Evolutionary conservation across 1,140 invertebrate genomes (phyloP).

Genomic region (Macrotrachela quadricornifera): DNA sequence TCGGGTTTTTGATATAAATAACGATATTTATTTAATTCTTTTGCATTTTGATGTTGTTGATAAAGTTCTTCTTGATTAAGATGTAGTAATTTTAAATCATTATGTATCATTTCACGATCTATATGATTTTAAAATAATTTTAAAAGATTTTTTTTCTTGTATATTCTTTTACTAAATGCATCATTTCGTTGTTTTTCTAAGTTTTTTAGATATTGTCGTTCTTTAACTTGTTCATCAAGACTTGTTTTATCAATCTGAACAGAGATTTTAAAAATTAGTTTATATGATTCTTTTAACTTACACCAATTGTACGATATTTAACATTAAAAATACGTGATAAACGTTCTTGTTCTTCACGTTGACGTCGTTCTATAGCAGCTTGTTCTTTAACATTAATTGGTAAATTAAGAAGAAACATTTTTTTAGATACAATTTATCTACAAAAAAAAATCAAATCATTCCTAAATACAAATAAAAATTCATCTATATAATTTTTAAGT

Average conservation of each 20-base stretch:
- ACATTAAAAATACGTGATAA: constrained; percentile 61
- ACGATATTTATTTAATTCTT: constrained; percentile 52
- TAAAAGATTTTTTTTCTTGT: too few relatives aligned
- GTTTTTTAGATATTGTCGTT: constrained; percentile 41
- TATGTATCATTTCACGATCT: constrained; percentile 25
- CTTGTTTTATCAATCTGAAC: constrained; percentile 48
- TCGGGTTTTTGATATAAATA: constrained; percentile 47
- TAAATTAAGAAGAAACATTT: constrained; percentile 35
- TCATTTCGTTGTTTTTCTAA: constrained; percentile 39
- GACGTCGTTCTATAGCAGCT: constrained; percentile 46
- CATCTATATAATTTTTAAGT: too few relatives aligned
- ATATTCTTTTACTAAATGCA: constrained; percentile 33
- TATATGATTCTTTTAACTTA: constrained; percentile 16
- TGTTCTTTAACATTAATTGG: constrained; percentile 47
- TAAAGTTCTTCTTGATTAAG: constrained; percentile 28
- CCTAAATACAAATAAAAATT: too few relatives aligned
- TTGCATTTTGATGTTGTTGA: constrained; percentile 41
- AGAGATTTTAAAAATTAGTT: too few relatives aligned
- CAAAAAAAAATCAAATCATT: too few relatives aligned
- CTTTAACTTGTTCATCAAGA: constrained; percentile 49
- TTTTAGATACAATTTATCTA: background rate
- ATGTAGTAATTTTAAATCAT: constrained; percentile 23
- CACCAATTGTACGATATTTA: constrained; percentile 50
- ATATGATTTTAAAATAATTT: too few relatives aligned
- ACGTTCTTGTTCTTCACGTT: constrained; percentile 51